Evolutionary conservation across 2,888 invertebrate species (phyloP).

Genomic region (Halictus ligatus): DNA sequence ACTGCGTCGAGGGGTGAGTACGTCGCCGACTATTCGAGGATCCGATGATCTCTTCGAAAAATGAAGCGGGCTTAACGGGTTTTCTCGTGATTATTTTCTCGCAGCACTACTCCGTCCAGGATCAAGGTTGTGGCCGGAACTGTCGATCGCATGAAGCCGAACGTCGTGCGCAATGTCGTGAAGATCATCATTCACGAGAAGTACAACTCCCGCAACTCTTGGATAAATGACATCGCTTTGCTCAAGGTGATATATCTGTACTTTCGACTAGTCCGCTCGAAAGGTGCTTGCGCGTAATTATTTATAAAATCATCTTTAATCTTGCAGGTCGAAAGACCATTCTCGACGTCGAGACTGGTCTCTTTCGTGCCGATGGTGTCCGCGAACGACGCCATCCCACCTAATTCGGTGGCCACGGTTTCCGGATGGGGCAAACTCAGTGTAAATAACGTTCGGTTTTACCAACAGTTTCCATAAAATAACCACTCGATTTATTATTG

Average conservation of each 20-base stretch:
- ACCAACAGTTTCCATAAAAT: background rate
- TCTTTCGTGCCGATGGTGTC: conserved; percentile 84
- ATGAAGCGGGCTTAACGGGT: background rate
- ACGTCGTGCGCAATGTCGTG: conserved; percentile 21
- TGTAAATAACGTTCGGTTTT: conserved; percentile 56
- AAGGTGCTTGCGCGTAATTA: background rate
- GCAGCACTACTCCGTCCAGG: rapidly evolving
- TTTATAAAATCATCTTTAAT: background rate
- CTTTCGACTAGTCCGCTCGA: background rate
- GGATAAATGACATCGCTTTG: conserved; percentile 76
- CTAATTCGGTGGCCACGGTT: conserved; percentile 68
- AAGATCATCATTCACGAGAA: conserved; percentile 53
- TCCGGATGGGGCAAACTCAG: conserved; percentile 79
- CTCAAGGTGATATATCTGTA: conserved; percentile 67
- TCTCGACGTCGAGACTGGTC: conserved; percentile 38
- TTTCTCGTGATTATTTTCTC: background rate
- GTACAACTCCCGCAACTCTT: conserved; percentile 61
- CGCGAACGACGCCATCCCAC: conserved; percentile 60
- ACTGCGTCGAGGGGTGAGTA: conserved; percentile 64
- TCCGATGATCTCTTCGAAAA: background rate
- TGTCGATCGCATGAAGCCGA: background rate
- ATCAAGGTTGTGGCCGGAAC: conserved; percentile 69
- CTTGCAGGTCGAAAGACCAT: conserved; percentile 51
- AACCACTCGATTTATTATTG: no score
- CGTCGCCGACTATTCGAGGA: background rate